Percentiles rank a stretch among this genome's conserved stretches.
Evolutionary conservation across 1,140 invertebrate genomes (phyloP).

Genomic region (Uloborus diversus): DNA sequence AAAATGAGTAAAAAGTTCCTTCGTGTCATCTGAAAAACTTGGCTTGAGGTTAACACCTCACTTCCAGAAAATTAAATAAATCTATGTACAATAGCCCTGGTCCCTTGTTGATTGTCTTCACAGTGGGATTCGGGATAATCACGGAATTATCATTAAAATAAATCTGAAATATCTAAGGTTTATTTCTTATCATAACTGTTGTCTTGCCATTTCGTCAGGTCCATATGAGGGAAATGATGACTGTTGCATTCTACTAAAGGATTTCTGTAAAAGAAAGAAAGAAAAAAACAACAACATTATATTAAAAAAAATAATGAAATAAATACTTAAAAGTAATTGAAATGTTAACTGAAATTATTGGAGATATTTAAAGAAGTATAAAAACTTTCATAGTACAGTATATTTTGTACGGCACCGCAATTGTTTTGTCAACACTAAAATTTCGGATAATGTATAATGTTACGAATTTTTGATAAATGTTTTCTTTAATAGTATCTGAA

Average conservation of each 20-base stretch:
- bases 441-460: no score
- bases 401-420: no score
- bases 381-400: no score
- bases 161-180: not conserved
- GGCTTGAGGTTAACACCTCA: constrained; percentile 2
- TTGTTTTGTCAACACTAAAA: no score
- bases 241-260: constrained; percentile 51
- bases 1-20: not conserved
- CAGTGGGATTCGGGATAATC: not conserved
- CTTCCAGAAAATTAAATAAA: constrained; percentile 34
- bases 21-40: constrained; percentile 2
- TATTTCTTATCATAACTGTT: constrained; percentile 50
- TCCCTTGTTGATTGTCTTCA: not conserved
- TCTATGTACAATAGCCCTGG: constrained; percentile 21
- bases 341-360: no score
- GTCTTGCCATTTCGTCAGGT: constrained; percentile 59
- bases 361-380: no score
- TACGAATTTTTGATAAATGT: no score
- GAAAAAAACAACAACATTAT: not conserved
- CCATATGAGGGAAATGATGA: constrained; percentile 57
- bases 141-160: not conserved
- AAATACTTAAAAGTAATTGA: no score
- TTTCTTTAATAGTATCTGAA: no score
- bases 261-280: constrained; percentile 9
- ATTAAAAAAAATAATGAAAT: no score